Percentiles rank a stretch among this genome's conserved stretches.
phyloP scores from a whole-genome alignment of 64 coral and sea anemone species.

The Trachythela sp. region DNA sequence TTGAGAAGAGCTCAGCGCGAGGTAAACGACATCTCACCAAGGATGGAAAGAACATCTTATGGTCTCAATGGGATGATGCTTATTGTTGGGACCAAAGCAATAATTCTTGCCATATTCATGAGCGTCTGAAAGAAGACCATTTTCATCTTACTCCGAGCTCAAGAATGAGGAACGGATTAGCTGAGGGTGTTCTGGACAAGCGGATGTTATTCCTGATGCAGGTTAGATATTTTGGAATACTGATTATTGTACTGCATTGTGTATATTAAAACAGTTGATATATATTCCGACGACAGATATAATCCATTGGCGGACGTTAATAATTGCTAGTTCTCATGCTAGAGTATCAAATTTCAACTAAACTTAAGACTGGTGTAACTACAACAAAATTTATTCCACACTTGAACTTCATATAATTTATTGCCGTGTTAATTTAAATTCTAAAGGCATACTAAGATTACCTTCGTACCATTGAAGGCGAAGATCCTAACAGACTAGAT shows the following conservation, averaged over 20 bases:
- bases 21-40: constrained; percentile 2
- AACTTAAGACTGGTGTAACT: too few species aligned
- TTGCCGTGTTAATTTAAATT: too few species aligned
- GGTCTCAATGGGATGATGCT: constrained; percentile 30
- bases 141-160: neutral
- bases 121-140: neutral
- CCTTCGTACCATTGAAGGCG: neutral
- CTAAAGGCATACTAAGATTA: constrained; percentile 2
- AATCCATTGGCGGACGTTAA: too few species aligned
- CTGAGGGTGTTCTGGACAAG: neutral
- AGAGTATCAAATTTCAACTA: too few species aligned
- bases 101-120: constrained; percentile 9
- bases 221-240: neutral
- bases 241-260: too few species aligned
- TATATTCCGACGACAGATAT: too few species aligned
- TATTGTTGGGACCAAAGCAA: constrained; percentile 48
- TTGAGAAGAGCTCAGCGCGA: constrained; percentile 17
- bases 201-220: neutral
- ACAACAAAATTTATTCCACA: too few species aligned
- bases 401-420: too few species aligned
- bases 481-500: constrained; percentile 10
- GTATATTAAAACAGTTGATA: too few species aligned
- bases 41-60: constrained; percentile 29
- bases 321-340: too few species aligned
- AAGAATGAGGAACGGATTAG: neutral